phyloP scores from a whole-genome alignment of 2,888 invertebrate species.

The Drosophila flavopinicola region DNA sequence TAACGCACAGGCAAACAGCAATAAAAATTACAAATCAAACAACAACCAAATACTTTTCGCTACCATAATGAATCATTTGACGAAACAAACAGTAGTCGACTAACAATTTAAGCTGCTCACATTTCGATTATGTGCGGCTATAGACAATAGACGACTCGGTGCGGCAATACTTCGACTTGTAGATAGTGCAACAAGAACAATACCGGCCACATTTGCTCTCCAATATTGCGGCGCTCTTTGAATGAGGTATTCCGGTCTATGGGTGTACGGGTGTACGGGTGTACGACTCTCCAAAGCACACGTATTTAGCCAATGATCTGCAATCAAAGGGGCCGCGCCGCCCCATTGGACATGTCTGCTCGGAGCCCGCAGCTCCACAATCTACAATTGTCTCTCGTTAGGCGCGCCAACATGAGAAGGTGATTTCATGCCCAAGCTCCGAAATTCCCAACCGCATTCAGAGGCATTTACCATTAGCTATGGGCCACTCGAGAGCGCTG shows the following conservation, averaged over 20 bases:
- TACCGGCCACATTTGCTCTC: constrained; percentile 36
- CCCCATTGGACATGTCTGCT: constrained; percentile 38
- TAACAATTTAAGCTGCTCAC: constrained; percentile 64
- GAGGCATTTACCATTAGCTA: constrained; percentile 29
- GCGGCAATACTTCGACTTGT: constrained; percentile 18
- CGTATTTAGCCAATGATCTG: constrained; percentile 75
- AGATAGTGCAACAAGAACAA: constrained; percentile 44
- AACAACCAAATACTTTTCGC: constrained; percentile 53
- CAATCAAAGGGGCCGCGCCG: constrained; percentile 79
- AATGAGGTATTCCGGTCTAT: constrained; percentile 12
- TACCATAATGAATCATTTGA: constrained; percentile 61
- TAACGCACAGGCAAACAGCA: constrained; percentile 32
- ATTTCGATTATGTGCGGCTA: constrained; percentile 51
- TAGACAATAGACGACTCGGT: constrained; percentile 48
- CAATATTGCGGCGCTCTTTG: constrained; percentile 63
- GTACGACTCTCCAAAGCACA: constrained; percentile 58
- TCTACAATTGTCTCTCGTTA: constrained; percentile 71
- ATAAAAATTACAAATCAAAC: constrained; percentile 28
- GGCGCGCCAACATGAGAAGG: constrained; percentile 65
- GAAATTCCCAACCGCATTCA: constrained; percentile 30
- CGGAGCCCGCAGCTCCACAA: constrained; percentile 61
- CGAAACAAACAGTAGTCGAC: constrained; percentile 68
- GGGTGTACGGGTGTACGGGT: not conserved
- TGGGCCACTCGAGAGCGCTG: constrained; percentile 26
- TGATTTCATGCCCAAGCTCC: constrained; percentile 70